Percentiles rank a stretch among this genome's conserved stretches.
phyloP scores from a whole-genome alignment of 2,888 invertebrate species.

The Melanophora roralis region DNA sequence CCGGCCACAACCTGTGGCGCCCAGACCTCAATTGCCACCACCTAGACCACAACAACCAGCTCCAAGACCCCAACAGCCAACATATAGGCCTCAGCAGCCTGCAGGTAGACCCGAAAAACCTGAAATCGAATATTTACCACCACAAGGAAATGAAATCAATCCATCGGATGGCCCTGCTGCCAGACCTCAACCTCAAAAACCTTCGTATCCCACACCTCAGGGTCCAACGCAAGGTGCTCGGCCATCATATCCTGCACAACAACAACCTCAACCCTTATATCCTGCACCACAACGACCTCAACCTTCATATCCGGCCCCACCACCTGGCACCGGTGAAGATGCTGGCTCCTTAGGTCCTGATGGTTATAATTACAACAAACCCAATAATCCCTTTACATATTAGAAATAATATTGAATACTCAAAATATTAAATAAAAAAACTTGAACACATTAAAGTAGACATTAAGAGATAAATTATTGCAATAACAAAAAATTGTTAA shows the following conservation, averaged over 20 bases:
- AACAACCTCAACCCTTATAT: conserved; percentile 41
- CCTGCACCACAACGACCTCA: conserved; percentile 49
- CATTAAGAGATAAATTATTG: conserved; percentile 16
- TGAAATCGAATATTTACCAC: conserved; percentile 64
- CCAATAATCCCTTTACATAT: conserved; percentile 73
- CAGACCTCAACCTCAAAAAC: conserved; percentile 37
- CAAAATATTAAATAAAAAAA: conserved; percentile 37
- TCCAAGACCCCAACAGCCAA: conserved; percentile 23
- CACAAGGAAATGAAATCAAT: conserved; percentile 63
- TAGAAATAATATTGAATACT: conserved; percentile 63
- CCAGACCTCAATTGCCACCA: conserved; percentile 53
- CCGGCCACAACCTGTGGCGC: conserved; percentile 9
- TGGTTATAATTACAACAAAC: conserved; percentile 76
- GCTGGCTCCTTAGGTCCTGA: conserved; percentile 74
- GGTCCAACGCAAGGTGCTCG: conserved; percentile 36
- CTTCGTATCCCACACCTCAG: conserved; percentile 53
- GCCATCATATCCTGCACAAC: conserved; percentile 54
- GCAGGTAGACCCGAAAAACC: conserved; percentile 38
- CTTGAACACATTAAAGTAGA: not conserved
- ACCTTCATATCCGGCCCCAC: conserved; percentile 49
- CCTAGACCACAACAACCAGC: conserved; percentile 37
- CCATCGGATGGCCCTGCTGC: conserved; percentile 31
- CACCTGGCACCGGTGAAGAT: conserved; percentile 63
- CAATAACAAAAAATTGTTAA: not conserved
- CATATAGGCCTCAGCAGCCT: conserved; percentile 43